These are phyloP conservation scores for Eubasilissa regina DNA, from an alignment of 1,140 invertebrate species.

Conservation along the genomic window DNA sequence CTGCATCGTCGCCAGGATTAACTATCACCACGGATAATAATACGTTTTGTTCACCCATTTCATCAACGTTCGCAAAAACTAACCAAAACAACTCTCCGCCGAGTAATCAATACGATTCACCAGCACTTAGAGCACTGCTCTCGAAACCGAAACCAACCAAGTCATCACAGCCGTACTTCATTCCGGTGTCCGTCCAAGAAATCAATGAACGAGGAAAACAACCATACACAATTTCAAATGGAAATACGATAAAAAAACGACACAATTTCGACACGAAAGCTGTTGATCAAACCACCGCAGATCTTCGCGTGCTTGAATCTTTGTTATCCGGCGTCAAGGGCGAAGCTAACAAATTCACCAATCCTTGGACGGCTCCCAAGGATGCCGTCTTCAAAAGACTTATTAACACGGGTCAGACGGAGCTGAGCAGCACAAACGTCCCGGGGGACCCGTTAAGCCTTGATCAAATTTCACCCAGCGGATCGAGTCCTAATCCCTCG, in stretches of 20 bases:
- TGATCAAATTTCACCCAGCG: neutral
- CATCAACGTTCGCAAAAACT: conserved; percentile 5
- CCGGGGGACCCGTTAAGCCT: neutral
- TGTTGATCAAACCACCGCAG: neutral
- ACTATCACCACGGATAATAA: conserved; percentile 25
- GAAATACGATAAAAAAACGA: too few relatives aligned
- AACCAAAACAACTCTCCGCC: conserved; percentile 12
- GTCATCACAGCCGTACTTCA: conserved; percentile 56
- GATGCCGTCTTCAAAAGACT: neutral
- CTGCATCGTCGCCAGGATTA: conserved; percentile 43
- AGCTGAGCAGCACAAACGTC: neutral
- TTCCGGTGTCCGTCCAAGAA: neutral
- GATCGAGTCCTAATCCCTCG: conserved; percentile 21
- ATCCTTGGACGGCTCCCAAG: neutral
- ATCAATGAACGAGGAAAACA: neutral
- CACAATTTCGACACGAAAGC: neutral
- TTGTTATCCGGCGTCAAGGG: neutral
- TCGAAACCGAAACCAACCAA: conserved; percentile 69
- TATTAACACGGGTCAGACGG: neutral
- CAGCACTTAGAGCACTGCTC: conserved; percentile 69
- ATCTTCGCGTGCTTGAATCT: neutral
- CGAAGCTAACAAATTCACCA: neutral
- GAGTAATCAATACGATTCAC: conserved; percentile 61
- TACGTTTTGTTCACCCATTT: neutral
- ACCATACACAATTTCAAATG: neutral